Evolutionary conservation across 2,797 vertebrate genomes (phyloP).

Genomic region (Platyrinchus mystaceus): DNA sequence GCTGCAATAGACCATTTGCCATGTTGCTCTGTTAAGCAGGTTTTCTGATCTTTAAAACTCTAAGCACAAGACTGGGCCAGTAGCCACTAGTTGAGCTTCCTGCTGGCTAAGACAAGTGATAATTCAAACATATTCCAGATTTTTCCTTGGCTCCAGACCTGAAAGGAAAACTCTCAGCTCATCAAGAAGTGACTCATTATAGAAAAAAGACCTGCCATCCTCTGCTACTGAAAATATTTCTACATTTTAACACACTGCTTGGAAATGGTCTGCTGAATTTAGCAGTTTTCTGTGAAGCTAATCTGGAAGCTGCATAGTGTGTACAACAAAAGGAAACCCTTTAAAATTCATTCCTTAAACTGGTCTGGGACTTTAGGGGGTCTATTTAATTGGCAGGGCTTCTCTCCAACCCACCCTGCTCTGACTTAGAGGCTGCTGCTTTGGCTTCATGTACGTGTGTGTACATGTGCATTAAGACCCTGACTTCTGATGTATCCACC

Average conservation of each 20-base stretch:
- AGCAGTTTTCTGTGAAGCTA: neutral
- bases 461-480: neutral
- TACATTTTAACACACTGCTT: conserved; percentile 1
- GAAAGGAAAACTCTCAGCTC: conserved; percentile 17
- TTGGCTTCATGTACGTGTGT: neutral
- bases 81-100: neutral
- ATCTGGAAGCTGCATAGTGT: neutral
- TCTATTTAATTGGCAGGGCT: conserved; percentile 45
- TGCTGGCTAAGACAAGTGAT: conserved; percentile 1
- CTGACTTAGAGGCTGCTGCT: neutral
- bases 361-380: neutral
- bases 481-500: neutral
- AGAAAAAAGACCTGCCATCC: conserved; percentile 14
- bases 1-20: neutral
- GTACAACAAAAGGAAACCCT: neutral
- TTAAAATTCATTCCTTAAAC: neutral
- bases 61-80: neutral
- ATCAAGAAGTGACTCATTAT: conserved; percentile 24
- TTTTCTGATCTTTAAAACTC: conserved; percentile 16
- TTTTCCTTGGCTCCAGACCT: neutral
- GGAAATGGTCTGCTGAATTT: conserved; percentile 4
- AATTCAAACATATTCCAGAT: neutral
- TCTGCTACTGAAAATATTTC: neutral
- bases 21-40: neutral
- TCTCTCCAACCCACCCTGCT: neutral